Conservation (phyloP, 2,888 invertebrate species). For the Eremobia ochroleuca region DNA sequence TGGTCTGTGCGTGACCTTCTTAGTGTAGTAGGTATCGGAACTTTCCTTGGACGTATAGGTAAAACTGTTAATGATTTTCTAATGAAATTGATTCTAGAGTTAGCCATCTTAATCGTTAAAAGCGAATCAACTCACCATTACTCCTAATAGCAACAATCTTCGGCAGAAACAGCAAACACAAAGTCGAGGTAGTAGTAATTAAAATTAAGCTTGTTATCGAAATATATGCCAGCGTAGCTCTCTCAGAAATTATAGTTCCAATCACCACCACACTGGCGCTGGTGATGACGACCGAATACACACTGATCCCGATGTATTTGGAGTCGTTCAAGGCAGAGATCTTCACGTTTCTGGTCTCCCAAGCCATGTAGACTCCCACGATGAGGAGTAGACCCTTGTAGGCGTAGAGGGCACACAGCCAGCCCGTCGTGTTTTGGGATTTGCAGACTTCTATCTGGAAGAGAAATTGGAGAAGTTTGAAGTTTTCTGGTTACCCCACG, state of each 20-base stretch:
- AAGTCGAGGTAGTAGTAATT: constrained; percentile 96
- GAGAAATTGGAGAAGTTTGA: constrained; percentile 20
- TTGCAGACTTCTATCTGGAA: constrained; percentile 96
- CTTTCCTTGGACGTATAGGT: not conserved
- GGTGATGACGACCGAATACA: constrained; percentile 97
- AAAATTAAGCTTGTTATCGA: constrained; percentile 96
- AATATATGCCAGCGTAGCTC: constrained; percentile 95
- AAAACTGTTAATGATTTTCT: not conserved
- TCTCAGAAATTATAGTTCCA: constrained; percentile 96
- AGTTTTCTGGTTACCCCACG: not conserved
- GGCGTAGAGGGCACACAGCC: constrained; percentile 97
- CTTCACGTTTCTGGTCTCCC: constrained; percentile 98
- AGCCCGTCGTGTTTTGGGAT: constrained; percentile 96
- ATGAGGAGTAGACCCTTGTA: constrained; percentile 97
- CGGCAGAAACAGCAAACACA: constrained; percentile 96
- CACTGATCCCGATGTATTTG: constrained; percentile 97
- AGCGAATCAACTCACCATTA: constrained; percentile 86
- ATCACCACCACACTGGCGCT: constrained; percentile 96
- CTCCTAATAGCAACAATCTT: constrained; percentile 94
- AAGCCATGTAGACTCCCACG: constrained; percentile 98
- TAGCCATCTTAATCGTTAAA: not conserved
- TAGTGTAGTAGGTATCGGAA: not conserved
- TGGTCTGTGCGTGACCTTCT: not conserved
- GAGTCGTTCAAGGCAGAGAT: constrained; percentile 98
- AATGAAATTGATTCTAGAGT: not conserved